Conservation (phyloP, 2,113 vertebrate genomes). For the Sarotherodon lohbergeri region DNA sequence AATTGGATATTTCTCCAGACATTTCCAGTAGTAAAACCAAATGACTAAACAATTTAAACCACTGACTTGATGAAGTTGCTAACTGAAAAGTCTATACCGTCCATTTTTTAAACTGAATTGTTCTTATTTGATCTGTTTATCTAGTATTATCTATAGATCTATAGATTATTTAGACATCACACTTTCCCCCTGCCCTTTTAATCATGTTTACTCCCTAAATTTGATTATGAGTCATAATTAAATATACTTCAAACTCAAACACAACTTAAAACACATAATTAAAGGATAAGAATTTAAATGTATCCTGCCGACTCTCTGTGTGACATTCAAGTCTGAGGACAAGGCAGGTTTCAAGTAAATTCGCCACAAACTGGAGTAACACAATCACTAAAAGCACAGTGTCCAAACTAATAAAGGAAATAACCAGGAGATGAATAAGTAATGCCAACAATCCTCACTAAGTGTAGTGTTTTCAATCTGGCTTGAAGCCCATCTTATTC, state of each 20-base stretch:
- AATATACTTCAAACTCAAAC: background rate
- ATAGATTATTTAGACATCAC: background rate
- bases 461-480: background rate
- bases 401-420: background rate
- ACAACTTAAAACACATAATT: rapidly evolving
- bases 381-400: background rate
- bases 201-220: background rate
- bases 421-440: background rate
- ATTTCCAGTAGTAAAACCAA: background rate
- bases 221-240: background rate
- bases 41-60: background rate
- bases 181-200: background rate
- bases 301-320: background rate
- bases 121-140: background rate
- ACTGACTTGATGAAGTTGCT: background rate
- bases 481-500: background rate
- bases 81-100: background rate
- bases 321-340: background rate
- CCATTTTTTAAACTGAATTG: rapidly evolving
- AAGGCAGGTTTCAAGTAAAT: background rate
- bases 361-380: background rate
- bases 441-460: background rate
- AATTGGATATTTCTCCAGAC: background rate
- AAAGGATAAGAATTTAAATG: background rate
- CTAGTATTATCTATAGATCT: background rate